Evolutionary conservation across 2,113 vertebrate genomes (phyloP), one percentile per base, ranked within the genome.

Genomic region (Callipepla californica): DNA sequence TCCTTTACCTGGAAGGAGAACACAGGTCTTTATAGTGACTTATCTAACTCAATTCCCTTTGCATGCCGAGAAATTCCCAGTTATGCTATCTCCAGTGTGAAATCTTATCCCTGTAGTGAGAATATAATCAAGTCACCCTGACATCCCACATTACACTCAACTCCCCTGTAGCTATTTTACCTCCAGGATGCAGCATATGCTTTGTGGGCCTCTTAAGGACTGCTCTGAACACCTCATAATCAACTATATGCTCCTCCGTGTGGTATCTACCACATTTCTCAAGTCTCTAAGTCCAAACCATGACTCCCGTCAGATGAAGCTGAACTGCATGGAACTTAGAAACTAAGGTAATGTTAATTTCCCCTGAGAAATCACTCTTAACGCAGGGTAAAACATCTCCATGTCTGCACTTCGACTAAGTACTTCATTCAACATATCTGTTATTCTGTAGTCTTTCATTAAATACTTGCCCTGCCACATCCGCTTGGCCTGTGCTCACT

Each of bases 401-500:
- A 34, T 23, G 2, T 72, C 48, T 69, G 14, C 20, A 25, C 69
- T 62, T 66, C 80, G 68, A 44, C 8, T 8, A 16, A 77, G 9
- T 85, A 45, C 5, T 65, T 91, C 5, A 68, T 69, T 85, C 36
- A 66, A 3, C 38, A 2, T 0, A 14, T 13, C 20, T 77, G 30
- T 73, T 57, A 47, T 6, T 66, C 7, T 10, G 61, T 16, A 2
- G 9, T 12, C n/a, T 81, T 76, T 58, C n/a, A 17, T 8, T 7
- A 19, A 50, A 13, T 34, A 15, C 28, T 38, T 20, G 11, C 32
- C 21, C 36, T 62, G 30, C 7, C 1, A 3, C 30, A n/a, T 25
- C 22, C 72, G 22, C 2, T 1, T 0, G 1, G 13, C 7, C 13
- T 61, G 58, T 11, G 5, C 3, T 36, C 30, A 23, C 40, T 22